Evolutionary conservation across 2,113 vertebrate species (phyloP).

Genomic region (Pygoscelis adeliae): DNA sequence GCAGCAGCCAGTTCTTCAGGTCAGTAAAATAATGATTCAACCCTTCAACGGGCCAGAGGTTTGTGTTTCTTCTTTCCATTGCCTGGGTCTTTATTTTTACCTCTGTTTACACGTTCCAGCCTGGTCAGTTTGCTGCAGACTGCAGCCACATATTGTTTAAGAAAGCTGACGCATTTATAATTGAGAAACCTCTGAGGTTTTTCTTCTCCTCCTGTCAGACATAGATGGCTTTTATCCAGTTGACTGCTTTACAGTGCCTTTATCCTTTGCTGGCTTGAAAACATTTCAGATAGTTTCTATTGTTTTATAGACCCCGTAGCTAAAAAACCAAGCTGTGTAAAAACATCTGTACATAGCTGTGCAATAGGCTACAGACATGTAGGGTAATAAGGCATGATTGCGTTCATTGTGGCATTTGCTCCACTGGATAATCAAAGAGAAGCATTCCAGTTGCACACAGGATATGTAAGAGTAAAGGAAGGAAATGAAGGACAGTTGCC

Average conservation of each 20-base stretch:
- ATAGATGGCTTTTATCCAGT: slow-evolving; percentile 42
- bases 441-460: slow-evolving; percentile 45
- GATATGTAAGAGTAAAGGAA: slow-evolving; percentile 46
- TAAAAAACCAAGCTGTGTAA: slow-evolving; percentile 47
- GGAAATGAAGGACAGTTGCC: slow-evolving; percentile 60
- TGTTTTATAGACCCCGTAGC: slow-evolving; percentile 56
- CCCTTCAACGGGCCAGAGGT: not conserved
- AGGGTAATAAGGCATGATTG: slow-evolving; percentile 44
- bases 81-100: not conserved
- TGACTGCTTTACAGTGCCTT: slow-evolving; percentile 53
- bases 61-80: not conserved
- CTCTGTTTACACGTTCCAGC: not conserved
- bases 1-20: not conserved
- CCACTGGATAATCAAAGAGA: slow-evolving; percentile 51
- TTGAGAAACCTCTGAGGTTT: slow-evolving; percentile 25
- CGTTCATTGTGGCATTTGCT: slow-evolving; percentile 11
- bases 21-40: not conserved
- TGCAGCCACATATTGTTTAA: not conserved
- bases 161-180: not conserved
- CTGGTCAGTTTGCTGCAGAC: not conserved
- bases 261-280: slow-evolving; percentile 56
- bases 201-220: slow-evolving; percentile 39
- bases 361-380: slow-evolving; percentile 18
- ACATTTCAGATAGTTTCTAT: slow-evolving; percentile 48
- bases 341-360: slow-evolving; percentile 51